Base-by-base conservation (phyloP, 2,888 invertebrate genomes). In the Apoda limacodes region DNA sequence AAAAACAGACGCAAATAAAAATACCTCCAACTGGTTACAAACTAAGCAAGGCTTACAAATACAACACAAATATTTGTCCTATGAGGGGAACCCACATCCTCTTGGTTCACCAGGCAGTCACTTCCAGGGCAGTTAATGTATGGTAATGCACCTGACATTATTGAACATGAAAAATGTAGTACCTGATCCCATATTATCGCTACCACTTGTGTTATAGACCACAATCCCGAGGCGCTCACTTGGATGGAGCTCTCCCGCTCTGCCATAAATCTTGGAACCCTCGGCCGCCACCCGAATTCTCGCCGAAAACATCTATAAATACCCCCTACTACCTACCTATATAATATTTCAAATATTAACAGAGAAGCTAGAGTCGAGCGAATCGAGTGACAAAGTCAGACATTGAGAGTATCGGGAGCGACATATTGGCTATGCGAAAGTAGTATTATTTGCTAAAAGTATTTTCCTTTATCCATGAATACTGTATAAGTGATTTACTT, bases 241-340 rank as follows among this genome's bases (percentile, higher is more conserved):
- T 72, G 71, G 76, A 75, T 75, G 72, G 74, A 67, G 67, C 75
- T 75, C 76, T 71, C 76, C 75, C 74, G 67, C 67, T 72, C 62
- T 52, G 70, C 75, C 70, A 76, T 78, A 78, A 78, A 78, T 78
- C 78, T 76, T 71, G 62, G 66, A 65, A 75, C 78, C 78, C 76
- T 76, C 76, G 72, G 63, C 72, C 74, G 71, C 75, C 76, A 70
- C 75, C 76, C 78, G 74, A 68, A 64, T 70, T 67, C 72, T 65
- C 71, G 65, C 68, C 69, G 69, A 74, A 74, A 76, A 76, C 72
- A 75, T 78, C 76, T 75, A 76, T 76, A 78, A 76, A 76, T 75
- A 75, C 70, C 64, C 64, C 57, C 50, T 52, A 50, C 59, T 66
- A 62, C 67, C 64, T 74, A 74, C 69, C 17, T 17, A 17, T 17